These are phyloP conservation scores for Aepyceros melampus DNA, from an alignment of 2,113 vertebrate genomes.

Conservation along the genomic window DNA sequence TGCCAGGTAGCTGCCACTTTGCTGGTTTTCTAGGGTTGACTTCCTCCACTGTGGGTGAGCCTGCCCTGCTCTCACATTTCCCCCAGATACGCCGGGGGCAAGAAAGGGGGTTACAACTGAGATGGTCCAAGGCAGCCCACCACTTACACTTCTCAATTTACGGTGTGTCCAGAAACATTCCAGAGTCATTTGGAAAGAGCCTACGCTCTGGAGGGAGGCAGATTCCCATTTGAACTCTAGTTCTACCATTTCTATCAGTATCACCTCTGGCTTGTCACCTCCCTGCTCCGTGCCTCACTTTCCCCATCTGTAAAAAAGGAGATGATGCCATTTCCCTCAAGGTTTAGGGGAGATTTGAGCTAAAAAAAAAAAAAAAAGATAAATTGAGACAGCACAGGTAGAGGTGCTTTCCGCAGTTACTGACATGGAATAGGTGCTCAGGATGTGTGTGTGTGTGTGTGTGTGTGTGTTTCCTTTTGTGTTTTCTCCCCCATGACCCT, in stretches of 20 bases:
- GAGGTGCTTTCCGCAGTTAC: background rate
- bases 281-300: accelerated
- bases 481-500: background rate
- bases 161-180: background rate
- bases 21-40: background rate
- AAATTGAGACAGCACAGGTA: accelerated
- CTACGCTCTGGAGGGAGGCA: background rate
- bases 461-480: accelerated
- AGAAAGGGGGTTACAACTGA: background rate
- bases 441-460: background rate
- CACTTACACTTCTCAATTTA: background rate
- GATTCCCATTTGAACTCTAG: background rate
- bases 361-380: background rate
- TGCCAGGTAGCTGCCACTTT: accelerated
- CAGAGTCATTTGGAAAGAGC: background rate
- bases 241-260: background rate
- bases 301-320: background rate
- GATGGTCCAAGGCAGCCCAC: background rate
- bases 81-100: background rate
- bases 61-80: background rate
- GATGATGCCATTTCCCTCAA: background rate
- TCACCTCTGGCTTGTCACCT: background rate
- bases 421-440: accelerated
- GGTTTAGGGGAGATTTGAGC: background rate
- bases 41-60: background rate